Evolutionary conservation across 2,113 vertebrate genomes (phyloP).

Genomic region (Equus przewalskii): DNA sequence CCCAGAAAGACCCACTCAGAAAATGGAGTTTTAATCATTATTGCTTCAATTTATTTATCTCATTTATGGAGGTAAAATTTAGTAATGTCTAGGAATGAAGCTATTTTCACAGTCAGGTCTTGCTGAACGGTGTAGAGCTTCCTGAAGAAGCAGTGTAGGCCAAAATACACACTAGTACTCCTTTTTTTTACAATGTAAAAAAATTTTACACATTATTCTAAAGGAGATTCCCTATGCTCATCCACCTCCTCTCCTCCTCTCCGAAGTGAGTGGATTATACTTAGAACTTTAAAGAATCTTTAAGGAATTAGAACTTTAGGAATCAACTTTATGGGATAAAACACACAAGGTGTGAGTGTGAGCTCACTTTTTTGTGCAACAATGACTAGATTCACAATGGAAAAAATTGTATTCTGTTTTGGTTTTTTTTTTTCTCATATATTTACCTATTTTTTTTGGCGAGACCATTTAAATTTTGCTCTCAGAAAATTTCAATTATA

Average conservation of each 20-base stretch:
- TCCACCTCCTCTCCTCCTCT: background rate
- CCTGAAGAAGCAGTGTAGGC: background rate
- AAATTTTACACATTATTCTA: background rate
- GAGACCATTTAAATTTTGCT: background rate
- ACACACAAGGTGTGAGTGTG: background rate
- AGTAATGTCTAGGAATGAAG: background rate
- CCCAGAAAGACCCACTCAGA: background rate
- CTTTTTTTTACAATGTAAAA: background rate
- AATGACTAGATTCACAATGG: background rate
- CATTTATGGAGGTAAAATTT: background rate
- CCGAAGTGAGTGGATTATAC: background rate
- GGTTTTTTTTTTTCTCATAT: background rate
- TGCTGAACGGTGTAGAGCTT: background rate
- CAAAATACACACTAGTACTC: background rate
- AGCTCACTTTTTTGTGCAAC: background rate
- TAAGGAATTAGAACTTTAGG: too few species aligned
- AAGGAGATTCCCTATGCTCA: background rate
- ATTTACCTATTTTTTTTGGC: background rate
- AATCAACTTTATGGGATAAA: constrained; percentile 8
- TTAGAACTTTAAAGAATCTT: background rate
- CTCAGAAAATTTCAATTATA: background rate
- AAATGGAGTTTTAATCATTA: background rate
- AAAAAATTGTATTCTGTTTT: background rate
- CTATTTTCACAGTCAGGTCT: background rate
- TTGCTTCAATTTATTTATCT: background rate